Evolutionary conservation across 2,113 vertebrate species (phyloP), one percentile per base, ranked within the genome.

Genomic region (Narcine bancroftii): DNA sequence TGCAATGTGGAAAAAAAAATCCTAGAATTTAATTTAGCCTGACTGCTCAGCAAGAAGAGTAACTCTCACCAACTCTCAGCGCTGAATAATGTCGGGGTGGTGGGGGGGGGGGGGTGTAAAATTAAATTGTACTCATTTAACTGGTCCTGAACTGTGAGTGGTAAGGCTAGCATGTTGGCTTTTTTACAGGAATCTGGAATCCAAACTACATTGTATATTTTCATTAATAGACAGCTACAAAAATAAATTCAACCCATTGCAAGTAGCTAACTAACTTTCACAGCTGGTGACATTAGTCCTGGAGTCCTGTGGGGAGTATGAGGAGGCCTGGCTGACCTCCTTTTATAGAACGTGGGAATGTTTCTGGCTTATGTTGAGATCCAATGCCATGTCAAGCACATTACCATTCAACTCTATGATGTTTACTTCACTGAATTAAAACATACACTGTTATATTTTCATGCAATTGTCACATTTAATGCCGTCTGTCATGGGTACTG

Each of bases 311-410:
- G 95, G 94, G 94, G 93, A 93, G 94, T 92, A 93, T 92, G 92
- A 93, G 92, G 94, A 93, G 92, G 94, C 93, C 95, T 96, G 95
- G 94, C 95, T 96, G 95, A 96, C 95, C 96, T 95, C 94, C 79
- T 60, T 92, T 94, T 94, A 92, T 93, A 95, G 95, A 95, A 95
- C 94, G 92, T 97, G 96, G 96, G 96, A 96, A 96, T 94, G 92
- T 94, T 94, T 92, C 93, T 93, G 87, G 93, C 94, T 93, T 26
- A 0, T 93, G 66, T 95, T 94, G 89, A 79, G 92, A 79, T 94
- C 94, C 75, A 75, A 92, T 42, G 93, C 93, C 92, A 93, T 92
- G 93, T 42, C 65, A 65, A 87, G 79, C 92, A 92, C 77, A 87
- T 93, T 94, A 91, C 92, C 83, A 93, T 92, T 26, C 9, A 63